Evolutionary conservation across 1,140 invertebrate species (phyloP), one percentile per base, ranked within the genome.

Genomic region (Mylabris phalerata): DNA sequence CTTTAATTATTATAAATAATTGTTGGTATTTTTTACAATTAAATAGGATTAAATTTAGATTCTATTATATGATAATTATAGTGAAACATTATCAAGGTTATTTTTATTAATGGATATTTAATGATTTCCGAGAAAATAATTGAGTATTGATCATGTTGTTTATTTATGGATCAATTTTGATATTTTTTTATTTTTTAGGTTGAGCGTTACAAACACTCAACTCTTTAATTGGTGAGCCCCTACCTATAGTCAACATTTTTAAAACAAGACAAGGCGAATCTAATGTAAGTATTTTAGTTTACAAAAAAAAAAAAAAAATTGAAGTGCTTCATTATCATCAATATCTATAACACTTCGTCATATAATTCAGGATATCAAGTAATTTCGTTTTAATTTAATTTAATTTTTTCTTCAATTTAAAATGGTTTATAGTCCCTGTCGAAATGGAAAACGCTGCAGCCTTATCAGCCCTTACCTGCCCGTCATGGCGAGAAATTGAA

Each of bases 401-500:
- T 32, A 32, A 5, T 32, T 32, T 32, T 7, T 32, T 32, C 4
- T 32, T 32, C 32, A 5, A 4, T 32, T 32, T 32, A 7, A 7
- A n/a, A 7, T 41, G 9, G 38, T 65, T 19, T 55, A 19, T 19
- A 67, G 65, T 67, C 61, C 59, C 61, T 65, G 55, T 61, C 65
- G 62, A 52, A 49, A 67, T 67, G 65, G 63, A 57, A 41, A 56
- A 55, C 57, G 59, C 60, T 55, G 25, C 50, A 47, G 56, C 57
- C 49, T 48, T 63, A 38, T 55, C 50, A 55, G 50, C 55, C 44
- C 41, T 42, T 42, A 57, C 45, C 49, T 62, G 58, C 48, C 60
- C 60, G 48, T 67, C 65, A 62, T 67, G 60, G 60, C 65, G 65
- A 67, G 65, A 67, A 67, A 67, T 48, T 50, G 41, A 42, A 9